Evolutionary conservation across 2,888 invertebrate genomes (phyloP).

Genomic region (Drosophila fulvimacula): DNA sequence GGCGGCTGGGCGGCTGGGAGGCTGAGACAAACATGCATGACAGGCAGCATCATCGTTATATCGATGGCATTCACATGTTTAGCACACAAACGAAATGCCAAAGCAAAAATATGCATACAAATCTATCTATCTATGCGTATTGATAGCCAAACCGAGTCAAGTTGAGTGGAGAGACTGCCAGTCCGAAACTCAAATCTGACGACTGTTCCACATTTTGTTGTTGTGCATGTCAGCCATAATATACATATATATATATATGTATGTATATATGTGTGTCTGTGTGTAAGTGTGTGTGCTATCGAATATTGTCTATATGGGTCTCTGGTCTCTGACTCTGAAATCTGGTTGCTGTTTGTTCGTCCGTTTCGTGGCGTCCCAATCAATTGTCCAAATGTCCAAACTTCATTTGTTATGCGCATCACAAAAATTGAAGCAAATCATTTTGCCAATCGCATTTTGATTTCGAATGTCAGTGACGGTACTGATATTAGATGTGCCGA

Average conservation of each 20-base stretch:
- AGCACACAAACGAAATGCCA: constrained; percentile 79
- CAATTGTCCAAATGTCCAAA: constrained; percentile 78
- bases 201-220: constrained; percentile 77
- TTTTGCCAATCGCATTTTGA: constrained; percentile 81
- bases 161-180: constrained; percentile 27
- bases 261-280: constrained; percentile 26
- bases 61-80: constrained; percentile 77
- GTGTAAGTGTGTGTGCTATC: constrained; percentile 30
- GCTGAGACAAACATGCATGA: constrained; percentile 31
- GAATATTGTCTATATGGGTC: constrained; percentile 60
- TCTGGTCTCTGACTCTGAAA: constrained; percentile 48
- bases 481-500: constrained; percentile 57
- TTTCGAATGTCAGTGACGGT: constrained; percentile 75
- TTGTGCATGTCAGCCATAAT: constrained; percentile 66
- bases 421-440: constrained; percentile 80
- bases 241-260: constrained; percentile 19
- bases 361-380: constrained; percentile 68
- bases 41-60: constrained; percentile 68
- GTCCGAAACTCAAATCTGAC: constrained; percentile 64
- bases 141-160: constrained; percentile 57
- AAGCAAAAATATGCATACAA: constrained; percentile 79
- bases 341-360: constrained; percentile 57
- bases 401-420: constrained; percentile 80
- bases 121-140: constrained; percentile 72
- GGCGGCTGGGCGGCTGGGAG: not conserved